A percentile compares a stretch with the other conserved stretches of the same genome.
phyloP scores from a whole-genome alignment of 2,797 vertebrate genomes.

The Miichthys miiuy region DNA sequence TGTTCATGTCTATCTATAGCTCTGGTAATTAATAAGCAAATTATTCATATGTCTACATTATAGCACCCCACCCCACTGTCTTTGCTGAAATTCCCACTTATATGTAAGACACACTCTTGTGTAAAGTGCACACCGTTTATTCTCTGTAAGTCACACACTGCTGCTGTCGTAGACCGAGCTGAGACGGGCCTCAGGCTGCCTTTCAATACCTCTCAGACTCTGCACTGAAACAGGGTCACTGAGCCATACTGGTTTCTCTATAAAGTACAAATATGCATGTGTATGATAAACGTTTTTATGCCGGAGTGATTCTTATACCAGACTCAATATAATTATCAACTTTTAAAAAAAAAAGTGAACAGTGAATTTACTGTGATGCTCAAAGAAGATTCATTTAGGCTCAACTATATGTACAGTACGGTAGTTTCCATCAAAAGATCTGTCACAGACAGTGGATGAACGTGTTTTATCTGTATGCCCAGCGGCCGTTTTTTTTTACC shows the following conservation, averaged over 20 bases:
- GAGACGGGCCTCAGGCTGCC: slow-evolving; percentile 44
- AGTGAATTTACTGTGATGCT: slow-evolving; percentile 27
- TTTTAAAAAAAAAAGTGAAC: slow-evolving; percentile 10
- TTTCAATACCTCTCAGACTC: slow-evolving; percentile 70
- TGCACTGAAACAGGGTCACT: slow-evolving; percentile 63
- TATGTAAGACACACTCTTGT: slow-evolving; percentile 1
- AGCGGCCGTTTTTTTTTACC: neutral
- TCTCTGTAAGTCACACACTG: slow-evolving; percentile 19
- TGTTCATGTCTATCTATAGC: slow-evolving; percentile 23
- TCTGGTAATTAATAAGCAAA: slow-evolving; percentile 5
- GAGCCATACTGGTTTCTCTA: slow-evolving; percentile 63
- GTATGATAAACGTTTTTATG: slow-evolving; percentile 31
- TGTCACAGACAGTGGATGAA: neutral
- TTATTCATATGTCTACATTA: slow-evolving; percentile 19
- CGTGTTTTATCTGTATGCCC: neutral
- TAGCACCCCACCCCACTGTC: slow-evolving; percentile 20
- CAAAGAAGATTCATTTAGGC: slow-evolving; percentile 7
- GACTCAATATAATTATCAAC: neutral
- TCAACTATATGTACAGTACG: neutral
- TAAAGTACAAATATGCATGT: slow-evolving; percentile 25
- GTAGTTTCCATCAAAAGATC: neutral
- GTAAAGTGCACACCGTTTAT: slow-evolving; percentile 1
- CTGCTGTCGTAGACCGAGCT: slow-evolving; percentile 33
- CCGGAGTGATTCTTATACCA: slow-evolving; percentile 20
- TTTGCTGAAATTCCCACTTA: slow-evolving; percentile 10